Conservation (phyloP, 2,113 vertebrate genomes). For the Macaca mulatta region DNA sequence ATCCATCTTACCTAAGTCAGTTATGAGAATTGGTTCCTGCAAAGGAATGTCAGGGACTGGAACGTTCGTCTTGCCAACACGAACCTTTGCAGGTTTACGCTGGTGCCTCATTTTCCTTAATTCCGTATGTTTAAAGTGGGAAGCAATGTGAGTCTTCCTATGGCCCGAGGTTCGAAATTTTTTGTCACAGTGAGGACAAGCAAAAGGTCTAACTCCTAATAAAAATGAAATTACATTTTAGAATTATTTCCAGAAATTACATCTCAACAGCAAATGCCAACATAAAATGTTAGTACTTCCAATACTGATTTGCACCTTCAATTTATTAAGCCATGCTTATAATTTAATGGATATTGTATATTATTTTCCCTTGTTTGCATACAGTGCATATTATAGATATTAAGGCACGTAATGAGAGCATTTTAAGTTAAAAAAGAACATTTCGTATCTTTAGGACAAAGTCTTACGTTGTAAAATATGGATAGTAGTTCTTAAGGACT, state of each 20-base stretch:
- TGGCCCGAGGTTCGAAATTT: slow-evolving; percentile 98
- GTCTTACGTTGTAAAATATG: background rate
- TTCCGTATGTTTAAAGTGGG: slow-evolving; percentile 96
- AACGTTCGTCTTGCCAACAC: slow-evolving; percentile 89
- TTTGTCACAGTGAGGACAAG: slow-evolving; percentile 98
- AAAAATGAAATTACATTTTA: background rate
- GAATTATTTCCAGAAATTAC: background rate
- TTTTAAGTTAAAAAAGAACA: background rate
- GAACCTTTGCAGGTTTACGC: slow-evolving; percentile 91
- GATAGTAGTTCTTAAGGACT: background rate
- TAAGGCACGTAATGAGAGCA: background rate
- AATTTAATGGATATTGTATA: background rate
- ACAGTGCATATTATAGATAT: background rate
- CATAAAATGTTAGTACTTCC: background rate
- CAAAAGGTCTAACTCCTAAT: slow-evolving; percentile 95
- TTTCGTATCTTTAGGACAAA: background rate
- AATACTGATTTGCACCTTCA: background rate
- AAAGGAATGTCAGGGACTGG: slow-evolving; percentile 95
- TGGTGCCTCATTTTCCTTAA: slow-evolving; percentile 94
- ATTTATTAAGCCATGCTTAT: background rate
- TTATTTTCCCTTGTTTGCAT: background rate
- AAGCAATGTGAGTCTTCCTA: slow-evolving; percentile 97
- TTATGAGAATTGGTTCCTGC: slow-evolving; percentile 99
- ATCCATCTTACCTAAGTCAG: slow-evolving; percentile 91
- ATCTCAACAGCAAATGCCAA: background rate